Percentiles rank a stretch among this genome's conserved stretches.
Conservation (phyloP, 2,888 invertebrate species). For the Sipha maydis region DNA sequence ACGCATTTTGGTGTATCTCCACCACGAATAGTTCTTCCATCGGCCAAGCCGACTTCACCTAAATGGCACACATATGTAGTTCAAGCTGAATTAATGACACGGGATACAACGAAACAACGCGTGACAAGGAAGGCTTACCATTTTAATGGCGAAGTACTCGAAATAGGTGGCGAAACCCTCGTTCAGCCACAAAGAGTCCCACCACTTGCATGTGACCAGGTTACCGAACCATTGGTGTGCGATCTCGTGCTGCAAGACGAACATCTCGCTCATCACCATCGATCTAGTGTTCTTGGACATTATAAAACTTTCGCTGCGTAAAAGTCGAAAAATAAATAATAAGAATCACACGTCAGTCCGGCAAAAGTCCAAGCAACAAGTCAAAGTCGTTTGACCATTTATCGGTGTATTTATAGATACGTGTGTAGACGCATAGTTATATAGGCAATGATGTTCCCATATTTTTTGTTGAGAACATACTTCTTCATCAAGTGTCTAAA, state of each 20-base stretch:
- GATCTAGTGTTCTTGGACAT: slow-evolving; percentile 5
- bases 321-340: neutral
- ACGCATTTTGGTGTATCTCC: slow-evolving; percentile 68
- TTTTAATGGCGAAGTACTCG: slow-evolving; percentile 51
- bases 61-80: too few relatives aligned
- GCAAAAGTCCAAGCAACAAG: too few relatives aligned
- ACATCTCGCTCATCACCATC: slow-evolving; percentile 76
- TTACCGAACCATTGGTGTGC: slow-evolving; percentile 99
- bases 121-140: slow-evolving; percentile 64
- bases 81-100: too few relatives aligned
- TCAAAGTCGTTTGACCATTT: too few relatives aligned
- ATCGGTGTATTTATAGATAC: too few relatives aligned
- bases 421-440: too few relatives aligned
- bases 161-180: slow-evolving; percentile 63
- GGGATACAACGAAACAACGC: too few relatives aligned
- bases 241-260: slow-evolving; percentile 89
- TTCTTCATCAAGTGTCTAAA: too few relatives aligned
- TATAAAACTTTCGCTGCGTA: neutral
- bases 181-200: slow-evolving; percentile 62
- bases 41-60: slow-evolving; percentile 64
- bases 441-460: too few relatives aligned
- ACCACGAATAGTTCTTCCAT: slow-evolving; percentile 64
- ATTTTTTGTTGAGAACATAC: too few relatives aligned
- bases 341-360: neutral
- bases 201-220: slow-evolving; percentile 76